Conservation (phyloP, 2,888 invertebrate genomes). For the Gryllus longicercus region DNA sequence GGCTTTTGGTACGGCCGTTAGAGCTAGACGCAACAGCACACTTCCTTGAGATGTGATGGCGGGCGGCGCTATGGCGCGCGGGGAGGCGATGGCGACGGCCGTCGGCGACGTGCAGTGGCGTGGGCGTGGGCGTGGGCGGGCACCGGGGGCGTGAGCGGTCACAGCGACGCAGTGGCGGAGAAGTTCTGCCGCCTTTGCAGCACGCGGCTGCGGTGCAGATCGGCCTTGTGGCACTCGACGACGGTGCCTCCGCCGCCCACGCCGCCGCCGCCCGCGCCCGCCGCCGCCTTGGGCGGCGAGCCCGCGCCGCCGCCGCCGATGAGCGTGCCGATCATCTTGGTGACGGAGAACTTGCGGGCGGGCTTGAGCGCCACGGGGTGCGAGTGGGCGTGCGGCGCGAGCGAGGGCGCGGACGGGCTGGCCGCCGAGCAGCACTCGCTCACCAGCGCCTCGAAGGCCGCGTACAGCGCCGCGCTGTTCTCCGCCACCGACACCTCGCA, state of each 20-base stretch:
- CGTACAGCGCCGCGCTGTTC: conserved; percentile 69
- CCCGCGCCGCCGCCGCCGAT: conserved; percentile 56
- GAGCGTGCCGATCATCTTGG: conserved; percentile 74
- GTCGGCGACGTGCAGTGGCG: not conserved
- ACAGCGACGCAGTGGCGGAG: conserved; percentile 63
- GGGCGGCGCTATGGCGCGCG: no score
- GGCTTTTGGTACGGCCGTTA: no score
- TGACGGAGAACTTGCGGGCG: conserved; percentile 67
- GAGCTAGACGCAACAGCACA: no score
- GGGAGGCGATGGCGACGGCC: no score
- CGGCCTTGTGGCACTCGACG: conserved; percentile 59
- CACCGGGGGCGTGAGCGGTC: conserved; percentile 45
- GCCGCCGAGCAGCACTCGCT: conserved; percentile 57
- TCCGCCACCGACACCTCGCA: conserved; percentile 80
- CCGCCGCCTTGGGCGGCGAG: conserved; percentile 40
- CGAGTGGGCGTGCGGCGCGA: conserved; percentile 42
- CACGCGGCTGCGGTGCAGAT: conserved; percentile 56
- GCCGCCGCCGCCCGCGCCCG: conserved; percentile 42
- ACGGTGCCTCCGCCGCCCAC: conserved; percentile 52
- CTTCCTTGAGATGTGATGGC: no score
- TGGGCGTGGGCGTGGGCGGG: conserved; percentile 19
- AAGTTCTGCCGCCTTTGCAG: conserved; percentile 58
- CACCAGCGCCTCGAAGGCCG: conserved; percentile 67
- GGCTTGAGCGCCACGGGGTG: conserved; percentile 52
- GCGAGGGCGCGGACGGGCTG: conserved; percentile 34